These are phyloP conservation scores for Drosophila stalkeri DNA, from an alignment of 2,888 invertebrate genomes.

Conservation along the genomic window DNA sequence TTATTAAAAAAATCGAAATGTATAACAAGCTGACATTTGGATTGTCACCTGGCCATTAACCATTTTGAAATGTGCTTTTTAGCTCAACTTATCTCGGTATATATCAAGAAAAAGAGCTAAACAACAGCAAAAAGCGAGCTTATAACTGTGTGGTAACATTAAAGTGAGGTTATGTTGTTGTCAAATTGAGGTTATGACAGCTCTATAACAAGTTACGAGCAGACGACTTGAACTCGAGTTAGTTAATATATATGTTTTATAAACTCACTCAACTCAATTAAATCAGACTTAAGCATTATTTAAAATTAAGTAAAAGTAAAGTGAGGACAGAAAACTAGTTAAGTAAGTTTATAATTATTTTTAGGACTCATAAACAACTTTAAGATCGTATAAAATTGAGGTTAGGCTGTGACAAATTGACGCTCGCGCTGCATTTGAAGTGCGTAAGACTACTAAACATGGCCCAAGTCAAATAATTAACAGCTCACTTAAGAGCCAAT, in stretches of 20 bases:
- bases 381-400: constrained; percentile 4
- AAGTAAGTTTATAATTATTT: neutral
- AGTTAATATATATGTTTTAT: constrained; percentile 4
- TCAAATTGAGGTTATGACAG: constrained; percentile 28
- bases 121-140: neutral
- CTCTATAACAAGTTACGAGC: neutral
- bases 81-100: constrained; percentile 28
- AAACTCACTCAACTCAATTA: constrained; percentile 22
- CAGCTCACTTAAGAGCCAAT: constrained; percentile 10
- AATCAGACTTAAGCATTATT: neutral
- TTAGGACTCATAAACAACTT: constrained; percentile 1
- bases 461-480: constrained; percentile 4
- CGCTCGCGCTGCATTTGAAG: neutral
- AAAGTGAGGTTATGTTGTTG: constrained; percentile 29
- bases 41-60: constrained; percentile 51
- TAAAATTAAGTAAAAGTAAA: constrained; percentile 7
- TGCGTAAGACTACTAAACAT: neutral
- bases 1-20: constrained; percentile 5
- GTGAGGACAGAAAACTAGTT: constrained; percentile 2
- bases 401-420: constrained; percentile 23
- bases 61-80: constrained; percentile 28
- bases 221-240: constrained; percentile 1
- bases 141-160: neutral
- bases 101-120: constrained; percentile 21
- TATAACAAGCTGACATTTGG: constrained; percentile 17